Evolutionary conservation across 2,113 vertebrate genomes (phyloP).

Genomic region (Malurus cyaneus): DNA sequence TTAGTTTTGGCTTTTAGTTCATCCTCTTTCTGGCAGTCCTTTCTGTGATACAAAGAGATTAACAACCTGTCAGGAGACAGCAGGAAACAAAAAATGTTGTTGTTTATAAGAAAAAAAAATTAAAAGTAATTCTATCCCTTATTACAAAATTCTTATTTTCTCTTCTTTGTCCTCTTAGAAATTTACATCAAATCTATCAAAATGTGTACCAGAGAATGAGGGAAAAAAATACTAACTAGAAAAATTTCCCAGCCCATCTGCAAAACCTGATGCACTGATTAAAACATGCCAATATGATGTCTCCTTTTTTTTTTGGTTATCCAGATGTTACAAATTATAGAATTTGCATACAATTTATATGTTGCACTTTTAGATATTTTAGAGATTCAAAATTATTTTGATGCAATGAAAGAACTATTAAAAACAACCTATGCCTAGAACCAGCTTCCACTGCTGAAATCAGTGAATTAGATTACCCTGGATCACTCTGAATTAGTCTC

Average conservation of each 20-base stretch:
- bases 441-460: neutral
- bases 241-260: neutral
- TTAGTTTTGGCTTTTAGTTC: neutral
- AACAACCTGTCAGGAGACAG: neutral
- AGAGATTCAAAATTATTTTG: neutral
- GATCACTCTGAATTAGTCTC: neutral
- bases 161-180: neutral
- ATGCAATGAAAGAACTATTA: neutral
- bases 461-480: neutral
- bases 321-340: neutral
- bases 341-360: neutral
- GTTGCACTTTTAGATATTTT: neutral
- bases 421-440: neutral
- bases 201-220: neutral
- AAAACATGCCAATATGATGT: neutral
- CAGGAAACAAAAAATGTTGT: neutral
- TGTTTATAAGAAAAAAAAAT: neutral
- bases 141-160: neutral
- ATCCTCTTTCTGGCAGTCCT: neutral
- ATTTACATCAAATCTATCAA: neutral
- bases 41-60: neutral
- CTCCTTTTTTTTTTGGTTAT: neutral
- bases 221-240: neutral
- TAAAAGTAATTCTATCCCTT: rapidly evolving
- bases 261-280: neutral